Percentiles rank a stretch among this genome's conserved stretches.
Evolutionary conservation across 2,113 vertebrate species (phyloP).

Genomic region (Prolemur simus): DNA sequence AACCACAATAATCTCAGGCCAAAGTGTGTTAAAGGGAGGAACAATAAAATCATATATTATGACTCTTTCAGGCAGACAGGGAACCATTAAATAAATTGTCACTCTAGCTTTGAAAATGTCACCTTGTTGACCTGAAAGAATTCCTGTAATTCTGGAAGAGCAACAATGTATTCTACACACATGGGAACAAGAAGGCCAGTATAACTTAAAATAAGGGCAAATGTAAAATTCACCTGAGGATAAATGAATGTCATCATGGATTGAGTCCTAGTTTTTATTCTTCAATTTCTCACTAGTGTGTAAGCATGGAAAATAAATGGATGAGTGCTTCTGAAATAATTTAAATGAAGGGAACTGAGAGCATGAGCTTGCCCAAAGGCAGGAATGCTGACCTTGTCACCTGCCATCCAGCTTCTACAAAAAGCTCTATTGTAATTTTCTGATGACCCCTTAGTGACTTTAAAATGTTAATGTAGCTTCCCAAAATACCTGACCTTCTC

Average conservation of each 20-base stretch:
- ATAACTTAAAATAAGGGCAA: slow-evolving; percentile 33
- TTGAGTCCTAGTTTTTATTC: background rate
- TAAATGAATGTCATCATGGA: background rate
- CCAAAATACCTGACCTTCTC: background rate
- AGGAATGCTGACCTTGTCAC: background rate
- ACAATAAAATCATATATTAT: background rate
- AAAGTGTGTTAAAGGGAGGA: background rate
- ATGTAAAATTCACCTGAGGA: background rate
- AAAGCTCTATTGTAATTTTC: background rate
- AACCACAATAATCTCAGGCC: background rate
- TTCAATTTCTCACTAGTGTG: background rate
- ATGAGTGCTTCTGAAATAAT: background rate
- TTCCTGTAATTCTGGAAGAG: background rate
- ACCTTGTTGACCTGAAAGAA: background rate
- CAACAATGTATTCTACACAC: background rate
- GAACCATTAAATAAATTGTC: slow-evolving; percentile 31
- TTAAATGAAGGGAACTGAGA: background rate
- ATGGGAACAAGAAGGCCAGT: background rate
- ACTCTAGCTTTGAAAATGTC: background rate
- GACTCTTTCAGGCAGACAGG: background rate
- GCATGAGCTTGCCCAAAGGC: background rate
- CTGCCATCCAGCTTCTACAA: background rate
- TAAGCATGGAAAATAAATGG: background rate
- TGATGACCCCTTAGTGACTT: background rate
- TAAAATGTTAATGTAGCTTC: background rate